Percentiles rank a stretch among this genome's conserved stretches.
These are phyloP conservation scores for Heterodera carotae DNA, from an alignment of 1,140 invertebrate genomes.

Conservation along the genomic window DNA sequence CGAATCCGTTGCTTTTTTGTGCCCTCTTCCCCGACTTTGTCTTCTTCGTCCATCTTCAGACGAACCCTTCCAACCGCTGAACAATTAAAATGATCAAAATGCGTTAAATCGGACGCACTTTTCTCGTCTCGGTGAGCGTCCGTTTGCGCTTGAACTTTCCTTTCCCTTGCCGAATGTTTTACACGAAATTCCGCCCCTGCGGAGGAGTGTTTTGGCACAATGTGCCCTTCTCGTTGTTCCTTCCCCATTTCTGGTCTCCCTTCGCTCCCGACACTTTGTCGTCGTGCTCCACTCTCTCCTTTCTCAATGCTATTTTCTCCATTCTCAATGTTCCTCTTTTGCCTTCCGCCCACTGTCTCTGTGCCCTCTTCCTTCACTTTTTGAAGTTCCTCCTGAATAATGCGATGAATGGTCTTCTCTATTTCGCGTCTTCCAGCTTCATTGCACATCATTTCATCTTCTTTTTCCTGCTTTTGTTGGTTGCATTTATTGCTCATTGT, in stretches of 20 bases:
- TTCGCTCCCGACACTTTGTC: not conserved
- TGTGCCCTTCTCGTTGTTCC: not conserved
- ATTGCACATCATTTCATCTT: not conserved
- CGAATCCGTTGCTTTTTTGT: slow-evolving; percentile 1
- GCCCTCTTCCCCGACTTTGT: not conserved
- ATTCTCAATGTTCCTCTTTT: not conserved
- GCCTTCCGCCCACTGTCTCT: not conserved
- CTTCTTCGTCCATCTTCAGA: slow-evolving; percentile 2
- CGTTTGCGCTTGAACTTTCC: not conserved
- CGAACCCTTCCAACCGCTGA: slow-evolving; percentile 6
- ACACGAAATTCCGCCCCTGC: not conserved
- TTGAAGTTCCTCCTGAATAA: slow-evolving; percentile 3
- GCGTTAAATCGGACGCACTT: not conserved
- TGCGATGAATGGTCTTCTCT: not conserved
- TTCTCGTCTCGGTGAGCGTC: not conserved
- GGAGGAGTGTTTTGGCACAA: not conserved
- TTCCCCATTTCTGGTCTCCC: not conserved
- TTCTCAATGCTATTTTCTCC: not conserved
- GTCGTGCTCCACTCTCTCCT: not conserved
- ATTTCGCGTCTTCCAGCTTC: not conserved
- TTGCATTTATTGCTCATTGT: slow-evolving; percentile 9
- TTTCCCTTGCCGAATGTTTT: slow-evolving; percentile 3
- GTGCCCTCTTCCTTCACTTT: not conserved
- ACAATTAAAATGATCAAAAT: not conserved
- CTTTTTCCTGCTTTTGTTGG: not conserved